Evolutionary conservation across 1,140 invertebrate genomes (phyloP).

Genomic region (Drosophila rufa): DNA sequence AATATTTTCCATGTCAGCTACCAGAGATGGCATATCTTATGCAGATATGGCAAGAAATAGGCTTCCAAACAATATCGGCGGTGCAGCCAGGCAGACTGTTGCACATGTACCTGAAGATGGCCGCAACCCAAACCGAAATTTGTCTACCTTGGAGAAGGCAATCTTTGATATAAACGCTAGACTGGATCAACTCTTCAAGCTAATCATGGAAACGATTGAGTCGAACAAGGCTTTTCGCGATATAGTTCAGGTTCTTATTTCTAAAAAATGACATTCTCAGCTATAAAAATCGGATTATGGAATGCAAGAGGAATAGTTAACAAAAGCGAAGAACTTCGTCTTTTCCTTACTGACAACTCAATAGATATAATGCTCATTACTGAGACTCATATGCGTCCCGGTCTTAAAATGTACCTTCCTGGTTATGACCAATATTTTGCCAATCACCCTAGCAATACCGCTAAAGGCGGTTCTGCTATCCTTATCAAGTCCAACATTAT

Average conservation of each 20-base stretch:
- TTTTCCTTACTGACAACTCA: slow-evolving; percentile 6
- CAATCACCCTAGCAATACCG: slow-evolving; percentile 21
- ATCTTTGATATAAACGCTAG: slow-evolving; percentile 11
- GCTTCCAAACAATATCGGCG: background rate
- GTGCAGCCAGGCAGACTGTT: background rate
- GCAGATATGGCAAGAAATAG: slow-evolving; percentile 1
- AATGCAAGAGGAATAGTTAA: slow-evolving; percentile 24
- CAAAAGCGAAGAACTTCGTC: slow-evolving; percentile 8
- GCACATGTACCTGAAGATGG: background rate
- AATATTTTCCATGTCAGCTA: slow-evolving; percentile 1
- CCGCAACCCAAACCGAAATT: background rate
- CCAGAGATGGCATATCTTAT: slow-evolving; percentile 7
- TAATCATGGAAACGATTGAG: slow-evolving; percentile 19
- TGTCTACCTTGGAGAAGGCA: slow-evolving; percentile 10
- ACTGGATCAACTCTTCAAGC: slow-evolving; percentile 27
- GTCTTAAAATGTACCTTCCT: slow-evolving; percentile 15
- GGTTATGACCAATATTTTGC: slow-evolving; percentile 23
- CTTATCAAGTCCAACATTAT: slow-evolving; percentile 6
- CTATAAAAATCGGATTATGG: slow-evolving; percentile 40
- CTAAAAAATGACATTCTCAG: slow-evolving; percentile 11
- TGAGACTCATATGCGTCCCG: slow-evolving; percentile 7
- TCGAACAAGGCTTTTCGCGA: slow-evolving; percentile 28
- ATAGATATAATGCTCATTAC: slow-evolving; percentile 15
- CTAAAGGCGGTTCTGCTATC: slow-evolving; percentile 15
- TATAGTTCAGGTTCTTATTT: slow-evolving; percentile 13